phyloP scores from a whole-genome alignment of 2,797 vertebrate species.

The Threskiornis aethiopicus region DNA sequence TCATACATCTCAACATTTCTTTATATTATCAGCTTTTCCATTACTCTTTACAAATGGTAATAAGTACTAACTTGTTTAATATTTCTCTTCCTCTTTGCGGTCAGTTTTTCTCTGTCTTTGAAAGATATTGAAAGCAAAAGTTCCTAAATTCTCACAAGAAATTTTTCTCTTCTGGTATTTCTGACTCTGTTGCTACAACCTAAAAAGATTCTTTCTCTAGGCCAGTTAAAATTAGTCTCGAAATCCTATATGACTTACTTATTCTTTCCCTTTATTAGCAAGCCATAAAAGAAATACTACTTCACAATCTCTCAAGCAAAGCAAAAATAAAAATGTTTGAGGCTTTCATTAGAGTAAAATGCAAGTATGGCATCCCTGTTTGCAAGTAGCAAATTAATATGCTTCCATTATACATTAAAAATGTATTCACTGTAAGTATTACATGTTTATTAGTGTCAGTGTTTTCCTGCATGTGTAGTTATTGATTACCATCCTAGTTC shows the following conservation, averaged over 20 bases:
- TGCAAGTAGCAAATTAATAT: not conserved
- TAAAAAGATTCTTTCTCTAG: not conserved
- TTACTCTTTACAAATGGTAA: not conserved
- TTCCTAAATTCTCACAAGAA: not conserved
- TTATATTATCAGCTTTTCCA: not conserved
- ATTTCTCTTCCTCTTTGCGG: not conserved
- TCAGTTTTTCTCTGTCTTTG: not conserved
- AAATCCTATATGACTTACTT: not conserved
- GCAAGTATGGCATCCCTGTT: not conserved
- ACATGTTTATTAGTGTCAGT: not conserved
- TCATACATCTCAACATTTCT: not conserved
- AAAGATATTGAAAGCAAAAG: not conserved
- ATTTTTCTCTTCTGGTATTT: not conserved
- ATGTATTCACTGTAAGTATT: not conserved
- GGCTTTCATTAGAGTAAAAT: not conserved
- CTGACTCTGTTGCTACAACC: not conserved
- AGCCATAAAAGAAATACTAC: not conserved
- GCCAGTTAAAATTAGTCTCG: not conserved
- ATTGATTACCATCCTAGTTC: fast-evolving
- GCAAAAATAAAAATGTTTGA: not conserved
- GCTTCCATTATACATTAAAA: too few species aligned
- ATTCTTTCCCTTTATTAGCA: not conserved
- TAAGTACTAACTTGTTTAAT: not conserved
- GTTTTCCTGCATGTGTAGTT: not conserved
- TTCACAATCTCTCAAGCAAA: not conserved